These are phyloP conservation scores for Crocuta crocuta DNA, from an alignment of 2,113 vertebrate genomes.

Conservation along the genomic window DNA sequence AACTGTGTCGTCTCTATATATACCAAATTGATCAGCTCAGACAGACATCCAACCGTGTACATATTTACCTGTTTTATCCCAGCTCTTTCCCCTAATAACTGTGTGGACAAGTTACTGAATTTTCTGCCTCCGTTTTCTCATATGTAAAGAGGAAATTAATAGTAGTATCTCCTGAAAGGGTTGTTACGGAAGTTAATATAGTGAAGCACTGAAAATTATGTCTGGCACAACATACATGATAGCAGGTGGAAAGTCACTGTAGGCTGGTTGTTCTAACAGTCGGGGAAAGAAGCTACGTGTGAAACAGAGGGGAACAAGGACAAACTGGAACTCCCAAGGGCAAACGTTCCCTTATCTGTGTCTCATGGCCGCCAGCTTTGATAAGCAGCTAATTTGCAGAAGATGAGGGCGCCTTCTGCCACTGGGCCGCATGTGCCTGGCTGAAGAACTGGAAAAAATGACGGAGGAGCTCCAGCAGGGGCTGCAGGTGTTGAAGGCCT, in stretches of 20 bases:
- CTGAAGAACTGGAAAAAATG: background rate
- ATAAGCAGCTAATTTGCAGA: background rate
- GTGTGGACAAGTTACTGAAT: background rate
- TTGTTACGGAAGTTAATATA: background rate
- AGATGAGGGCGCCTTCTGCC: background rate
- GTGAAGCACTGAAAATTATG: background rate
- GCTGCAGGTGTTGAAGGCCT: background rate
- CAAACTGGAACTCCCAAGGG: background rate
- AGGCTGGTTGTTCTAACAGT: background rate
- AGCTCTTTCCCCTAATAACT: background rate
- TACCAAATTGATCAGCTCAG: background rate
- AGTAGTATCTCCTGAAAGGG: background rate
- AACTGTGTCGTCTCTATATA: background rate
- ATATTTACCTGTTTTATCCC: background rate
- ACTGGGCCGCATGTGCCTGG: background rate
- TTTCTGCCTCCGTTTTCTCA: background rate
- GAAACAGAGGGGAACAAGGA: background rate
- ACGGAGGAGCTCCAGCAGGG: background rate
- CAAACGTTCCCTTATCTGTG: background rate
- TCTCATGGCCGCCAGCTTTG: background rate
- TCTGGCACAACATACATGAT: background rate
- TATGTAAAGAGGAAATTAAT: background rate
- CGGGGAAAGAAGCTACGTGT: background rate
- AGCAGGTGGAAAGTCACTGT: background rate
- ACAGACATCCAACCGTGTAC: background rate